These are phyloP conservation scores for Erinaceus europaeus DNA, from an alignment of 2,113 vertebrate genomes.

Conservation along the genomic window DNA sequence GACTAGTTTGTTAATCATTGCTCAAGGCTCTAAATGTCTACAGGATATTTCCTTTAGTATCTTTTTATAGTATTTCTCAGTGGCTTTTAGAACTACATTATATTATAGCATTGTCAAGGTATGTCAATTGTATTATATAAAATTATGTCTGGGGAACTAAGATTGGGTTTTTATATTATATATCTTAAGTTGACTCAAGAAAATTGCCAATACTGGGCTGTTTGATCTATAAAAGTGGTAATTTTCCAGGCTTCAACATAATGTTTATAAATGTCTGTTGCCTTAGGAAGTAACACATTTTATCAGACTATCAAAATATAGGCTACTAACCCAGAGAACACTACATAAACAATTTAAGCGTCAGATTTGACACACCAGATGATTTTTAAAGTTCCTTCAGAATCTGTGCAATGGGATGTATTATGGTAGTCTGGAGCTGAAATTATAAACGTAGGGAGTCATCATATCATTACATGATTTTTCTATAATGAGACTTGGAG, in stretches of 20 bases:
- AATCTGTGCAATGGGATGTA: slow-evolving; percentile 16
- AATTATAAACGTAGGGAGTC: neutral
- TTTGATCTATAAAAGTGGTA: neutral
- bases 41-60: neutral
- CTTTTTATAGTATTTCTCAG: neutral
- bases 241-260: neutral
- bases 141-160: neutral
- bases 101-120: neutral
- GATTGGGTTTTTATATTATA: slow-evolving; percentile 3
- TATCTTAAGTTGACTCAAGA: neutral
- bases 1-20: neutral
- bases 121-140: neutral
- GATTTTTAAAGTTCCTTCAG: neutral
- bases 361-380: neutral
- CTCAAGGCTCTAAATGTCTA: neutral
- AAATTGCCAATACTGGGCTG: neutral
- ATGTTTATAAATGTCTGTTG: slow-evolving; percentile 19
- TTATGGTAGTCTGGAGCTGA: neutral
- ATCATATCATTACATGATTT: neutral
- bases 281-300: neutral
- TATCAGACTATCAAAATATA: neutral
- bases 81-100: neutral
- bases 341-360: neutral
- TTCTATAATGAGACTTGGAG: neutral
- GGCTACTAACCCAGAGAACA: neutral